These are phyloP conservation scores for Epinephelus moara DNA, from an alignment of 2,113 vertebrate genomes.

Conservation along the genomic window DNA sequence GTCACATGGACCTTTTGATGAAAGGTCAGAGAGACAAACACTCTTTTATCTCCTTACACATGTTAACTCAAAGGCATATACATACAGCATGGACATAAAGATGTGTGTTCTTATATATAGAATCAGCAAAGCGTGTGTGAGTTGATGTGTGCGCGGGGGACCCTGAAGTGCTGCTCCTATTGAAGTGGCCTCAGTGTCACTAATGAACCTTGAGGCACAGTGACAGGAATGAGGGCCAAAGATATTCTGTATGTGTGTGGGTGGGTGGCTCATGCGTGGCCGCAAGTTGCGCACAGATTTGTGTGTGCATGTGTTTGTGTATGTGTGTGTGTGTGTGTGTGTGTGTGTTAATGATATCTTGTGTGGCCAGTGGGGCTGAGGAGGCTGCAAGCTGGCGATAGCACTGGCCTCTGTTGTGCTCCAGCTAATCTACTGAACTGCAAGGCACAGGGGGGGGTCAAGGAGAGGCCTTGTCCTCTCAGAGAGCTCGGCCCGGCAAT, in stretches of 20 bases:
- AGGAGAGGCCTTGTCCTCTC: conserved; percentile 76
- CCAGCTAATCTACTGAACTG: conserved; percentile 79
- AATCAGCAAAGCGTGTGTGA: conserved; percentile 38
- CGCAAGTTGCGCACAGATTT: conserved; percentile 11
- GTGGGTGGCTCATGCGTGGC: conserved; percentile 42
- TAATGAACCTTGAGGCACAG: conserved; percentile 78
- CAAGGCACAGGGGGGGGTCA: conserved; percentile 71
- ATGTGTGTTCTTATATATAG: conserved; percentile 25
- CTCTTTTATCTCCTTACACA: conserved; percentile 48
- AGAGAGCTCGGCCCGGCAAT: conserved; percentile 45
- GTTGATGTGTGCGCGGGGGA: conserved; percentile 10
- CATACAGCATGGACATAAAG: neutral
- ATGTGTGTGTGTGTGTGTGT: conserved; percentile 33
- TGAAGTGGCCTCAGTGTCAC: conserved; percentile 76
- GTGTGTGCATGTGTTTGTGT: conserved; percentile 27
- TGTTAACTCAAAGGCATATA: conserved; percentile 56
- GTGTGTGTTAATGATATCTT: conserved; percentile 53
- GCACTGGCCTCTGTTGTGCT: conserved; percentile 69
- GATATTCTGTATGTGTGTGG: conserved; percentile 25
- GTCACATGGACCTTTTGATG: conserved; percentile 36
- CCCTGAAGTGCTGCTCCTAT: conserved; percentile 62
- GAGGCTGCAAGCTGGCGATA: conserved; percentile 73
- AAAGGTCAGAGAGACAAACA: conserved; percentile 42
- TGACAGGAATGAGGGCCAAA: conserved; percentile 45
- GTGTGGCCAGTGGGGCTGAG: conserved; percentile 65